Evolutionary conservation across 2,888 invertebrate genomes (phyloP).

Genomic region (Allacma fusca): DNA sequence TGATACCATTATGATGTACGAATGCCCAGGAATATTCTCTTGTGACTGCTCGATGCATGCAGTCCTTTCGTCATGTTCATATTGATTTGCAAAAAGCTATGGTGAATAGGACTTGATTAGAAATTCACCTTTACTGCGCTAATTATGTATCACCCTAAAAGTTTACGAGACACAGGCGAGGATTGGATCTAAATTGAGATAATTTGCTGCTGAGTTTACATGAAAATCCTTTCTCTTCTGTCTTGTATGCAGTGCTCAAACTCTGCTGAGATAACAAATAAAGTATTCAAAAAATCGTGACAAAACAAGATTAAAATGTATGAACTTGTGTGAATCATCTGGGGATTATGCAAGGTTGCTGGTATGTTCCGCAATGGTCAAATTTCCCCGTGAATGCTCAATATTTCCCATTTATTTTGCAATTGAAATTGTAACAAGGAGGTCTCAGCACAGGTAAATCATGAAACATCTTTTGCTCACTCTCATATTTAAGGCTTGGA

Average conservation of each 20-base stretch:
- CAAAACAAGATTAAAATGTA: constrained; percentile 16
- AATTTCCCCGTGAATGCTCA: neutral
- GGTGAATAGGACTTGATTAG: neutral
- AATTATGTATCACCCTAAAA: neutral
- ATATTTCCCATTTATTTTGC: constrained; percentile 11
- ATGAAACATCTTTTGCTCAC: neutral
- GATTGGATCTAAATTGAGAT: constrained; percentile 16
- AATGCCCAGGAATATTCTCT: no score
- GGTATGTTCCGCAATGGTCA: neutral
- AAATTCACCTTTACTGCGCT: neutral
- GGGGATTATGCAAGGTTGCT: constrained; percentile 6
- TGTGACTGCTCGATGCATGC: no score
- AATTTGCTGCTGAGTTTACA: neutral
- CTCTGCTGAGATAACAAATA: constrained; percentile 13
- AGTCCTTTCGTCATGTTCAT: no score
- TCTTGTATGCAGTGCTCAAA: neutral
- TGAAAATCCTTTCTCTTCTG: constrained; percentile 4
- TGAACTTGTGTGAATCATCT: constrained; percentile 12
- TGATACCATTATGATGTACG: no score
- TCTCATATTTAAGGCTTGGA: no score
- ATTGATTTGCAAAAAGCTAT: neutral
- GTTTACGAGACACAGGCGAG: neutral
- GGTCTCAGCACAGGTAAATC: constrained; percentile 1
- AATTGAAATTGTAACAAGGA: neutral
- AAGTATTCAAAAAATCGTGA: constrained; percentile 7